phyloP scores from a whole-genome alignment of 2,113 vertebrate species.

The Cinclus mexicanus region DNA sequence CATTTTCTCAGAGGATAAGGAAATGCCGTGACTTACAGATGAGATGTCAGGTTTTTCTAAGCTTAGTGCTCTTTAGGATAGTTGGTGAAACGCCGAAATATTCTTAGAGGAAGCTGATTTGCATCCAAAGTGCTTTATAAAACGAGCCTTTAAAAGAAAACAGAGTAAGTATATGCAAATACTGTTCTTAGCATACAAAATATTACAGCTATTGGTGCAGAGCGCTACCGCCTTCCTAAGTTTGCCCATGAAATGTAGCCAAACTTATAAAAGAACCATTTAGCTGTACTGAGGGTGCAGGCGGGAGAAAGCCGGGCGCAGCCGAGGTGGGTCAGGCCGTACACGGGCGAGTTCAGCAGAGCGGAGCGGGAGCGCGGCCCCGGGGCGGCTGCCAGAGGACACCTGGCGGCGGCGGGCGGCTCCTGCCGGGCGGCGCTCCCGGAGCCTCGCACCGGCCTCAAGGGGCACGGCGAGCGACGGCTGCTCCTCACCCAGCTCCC shows the following conservation, averaged over 20 bases:
- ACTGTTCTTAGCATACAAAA: not conserved
- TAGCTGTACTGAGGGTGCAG: not conserved
- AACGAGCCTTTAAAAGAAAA: not conserved
- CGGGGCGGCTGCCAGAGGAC: not conserved
- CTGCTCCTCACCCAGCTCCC: not conserved
- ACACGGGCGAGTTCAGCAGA: accelerated
- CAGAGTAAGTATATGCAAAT: not conserved
- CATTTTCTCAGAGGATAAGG: not conserved
- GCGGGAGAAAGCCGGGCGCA: not conserved
- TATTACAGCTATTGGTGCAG: not conserved
- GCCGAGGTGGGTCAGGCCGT: not conserved
- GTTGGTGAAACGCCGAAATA: not conserved
- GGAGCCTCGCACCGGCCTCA: not conserved
- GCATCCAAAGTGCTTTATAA: not conserved
- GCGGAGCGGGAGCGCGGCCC: not conserved
- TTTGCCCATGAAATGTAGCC: not conserved
- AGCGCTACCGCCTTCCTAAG: not conserved
- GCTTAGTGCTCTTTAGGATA: not conserved
- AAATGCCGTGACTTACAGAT: not conserved
- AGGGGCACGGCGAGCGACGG: no score
- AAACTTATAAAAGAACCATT: not conserved
- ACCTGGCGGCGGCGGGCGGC: not conserved
- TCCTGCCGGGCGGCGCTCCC: not conserved
- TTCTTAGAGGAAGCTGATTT: not conserved
- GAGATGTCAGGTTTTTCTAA: not conserved